Conservation (phyloP, 2,797 vertebrate species). For the Rhodeus uyekii region DNA sequence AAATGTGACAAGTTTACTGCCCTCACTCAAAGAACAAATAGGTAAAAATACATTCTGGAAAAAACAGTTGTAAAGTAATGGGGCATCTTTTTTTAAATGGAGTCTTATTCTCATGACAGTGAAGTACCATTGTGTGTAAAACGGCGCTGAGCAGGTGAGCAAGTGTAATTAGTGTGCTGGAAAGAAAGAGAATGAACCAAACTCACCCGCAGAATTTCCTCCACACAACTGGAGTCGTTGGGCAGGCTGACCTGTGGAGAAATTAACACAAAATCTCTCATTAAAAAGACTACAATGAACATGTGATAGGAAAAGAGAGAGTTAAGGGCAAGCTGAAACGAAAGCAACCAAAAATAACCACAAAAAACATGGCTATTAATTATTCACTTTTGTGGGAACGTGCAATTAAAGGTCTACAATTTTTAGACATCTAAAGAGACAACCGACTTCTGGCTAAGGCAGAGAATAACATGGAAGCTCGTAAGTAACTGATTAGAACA, state of each 20-base stretch:
- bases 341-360: conserved; percentile 17
- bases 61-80: conserved; percentile 24
- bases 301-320: background rate
- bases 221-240: conserved; percentile 94
- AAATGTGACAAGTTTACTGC: conserved; percentile 7
- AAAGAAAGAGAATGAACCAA: conserved; percentile 64
- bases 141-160: background rate
- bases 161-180: conserved; percentile 55
- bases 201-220: conserved; percentile 96
- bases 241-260: conserved; percentile 86
- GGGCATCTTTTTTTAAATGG: background rate
- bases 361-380: conserved; percentile 5
- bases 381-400: background rate
- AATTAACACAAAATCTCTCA: conserved; percentile 55
- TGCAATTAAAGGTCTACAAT: background rate
- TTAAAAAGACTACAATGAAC: conserved; percentile 39
- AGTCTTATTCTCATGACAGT: conserved; percentile 25
- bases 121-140: conserved; percentile 41
- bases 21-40: background rate
- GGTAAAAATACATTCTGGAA: conserved; percentile 10
- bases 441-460: background rate
- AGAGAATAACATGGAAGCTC: background rate
- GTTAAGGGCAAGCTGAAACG: background rate
- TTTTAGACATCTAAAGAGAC: background rate
- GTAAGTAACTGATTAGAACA: background rate